Conservation (phyloP, 2,888 invertebrate genomes). For the Xestia ashworthii region DNA sequence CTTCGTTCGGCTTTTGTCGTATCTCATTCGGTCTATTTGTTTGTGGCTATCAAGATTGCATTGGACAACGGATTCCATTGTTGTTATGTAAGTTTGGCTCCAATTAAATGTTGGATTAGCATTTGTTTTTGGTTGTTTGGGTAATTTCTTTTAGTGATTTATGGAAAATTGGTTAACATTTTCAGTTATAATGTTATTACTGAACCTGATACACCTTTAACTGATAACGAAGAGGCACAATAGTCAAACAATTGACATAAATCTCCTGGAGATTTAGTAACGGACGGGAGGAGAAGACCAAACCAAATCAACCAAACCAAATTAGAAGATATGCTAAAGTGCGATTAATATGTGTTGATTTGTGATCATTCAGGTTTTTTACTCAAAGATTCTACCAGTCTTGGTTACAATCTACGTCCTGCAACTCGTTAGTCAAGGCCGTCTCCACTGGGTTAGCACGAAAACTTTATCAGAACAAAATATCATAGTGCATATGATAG, state of each 20-base stretch:
- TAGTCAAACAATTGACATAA: too few species aligned
- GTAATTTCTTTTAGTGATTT: slow-evolving; percentile 22
- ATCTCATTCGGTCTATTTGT: slow-evolving; percentile 83
- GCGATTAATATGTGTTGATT: background rate
- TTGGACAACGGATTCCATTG: slow-evolving; percentile 79
- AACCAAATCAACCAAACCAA: too few species aligned
- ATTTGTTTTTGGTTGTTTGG: slow-evolving; percentile 57
- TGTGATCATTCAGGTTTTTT: too few species aligned
- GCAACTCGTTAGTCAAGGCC: background rate
- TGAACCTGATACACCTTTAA: background rate
- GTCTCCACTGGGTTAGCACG: too few species aligned
- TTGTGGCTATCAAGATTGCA: slow-evolving; percentile 80
- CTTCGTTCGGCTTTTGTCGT: slow-evolving; percentile 76
- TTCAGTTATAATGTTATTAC: background rate
- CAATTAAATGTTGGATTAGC: slow-evolving; percentile 66
- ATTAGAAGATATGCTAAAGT: too few species aligned
- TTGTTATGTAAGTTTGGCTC: slow-evolving; percentile 72
- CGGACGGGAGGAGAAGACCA: too few species aligned
- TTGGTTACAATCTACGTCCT: background rate
- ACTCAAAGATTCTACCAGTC: background rate
- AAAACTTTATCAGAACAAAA: background rate
- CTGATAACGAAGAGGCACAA: too few species aligned
- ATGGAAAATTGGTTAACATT: background rate
- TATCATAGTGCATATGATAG: background rate
- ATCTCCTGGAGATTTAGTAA: too few species aligned